Evolutionary conservation across 2,797 vertebrate species (phyloP), one percentile per base, ranked within the genome.

Genomic region (Chiloscyllium punctatum): DNA sequence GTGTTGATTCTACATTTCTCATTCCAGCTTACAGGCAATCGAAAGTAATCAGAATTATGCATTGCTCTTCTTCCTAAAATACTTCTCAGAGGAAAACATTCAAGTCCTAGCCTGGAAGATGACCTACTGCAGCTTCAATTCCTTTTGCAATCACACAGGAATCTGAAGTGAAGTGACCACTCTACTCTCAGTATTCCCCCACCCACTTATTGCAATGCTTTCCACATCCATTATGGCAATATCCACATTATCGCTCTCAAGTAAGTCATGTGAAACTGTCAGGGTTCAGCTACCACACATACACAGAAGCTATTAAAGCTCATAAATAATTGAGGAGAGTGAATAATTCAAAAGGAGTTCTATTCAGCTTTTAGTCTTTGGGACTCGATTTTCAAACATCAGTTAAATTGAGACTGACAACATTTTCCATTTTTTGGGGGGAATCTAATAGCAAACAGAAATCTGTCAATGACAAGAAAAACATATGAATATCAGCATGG

Each of bases 281-380:
- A 95, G 48, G 94, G 94, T 95, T 95, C 94, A 95, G 94, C 94
- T 95, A 72, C 71, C 42, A 71, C 94, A 95, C 71, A 95, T 77
- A 30, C 94, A 95, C 94, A 95, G 94, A 95, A 95, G 94, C 71
- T 95, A 95, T 95, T 95, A 95, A 77, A 95, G 94, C 94, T 95
- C 94, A 95, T 95, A 77, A 95, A 95, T 95, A 77, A 74, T 95
- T 95, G 69, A 95, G 27, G 71, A 21, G 42, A 53, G 94, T 95
- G 94, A 95, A 95, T 95, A 95, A 95, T 95, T 95, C 94, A 95
- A 94, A 94, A 94, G 72, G 71, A 95, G 71, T 77, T 95, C 94
- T 77, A n/a, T 53, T 95, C 94, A 77, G 94, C 71, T 95, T 53
- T 95, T 77, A 77, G 15, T 51, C 94, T 74, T 77, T 53, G 94